A percentile compares a stretch with the other conserved stretches of the same genome.
phyloP scores from a whole-genome alignment of 2,797 vertebrate genomes.

The Neoniphon sammara region DNA sequence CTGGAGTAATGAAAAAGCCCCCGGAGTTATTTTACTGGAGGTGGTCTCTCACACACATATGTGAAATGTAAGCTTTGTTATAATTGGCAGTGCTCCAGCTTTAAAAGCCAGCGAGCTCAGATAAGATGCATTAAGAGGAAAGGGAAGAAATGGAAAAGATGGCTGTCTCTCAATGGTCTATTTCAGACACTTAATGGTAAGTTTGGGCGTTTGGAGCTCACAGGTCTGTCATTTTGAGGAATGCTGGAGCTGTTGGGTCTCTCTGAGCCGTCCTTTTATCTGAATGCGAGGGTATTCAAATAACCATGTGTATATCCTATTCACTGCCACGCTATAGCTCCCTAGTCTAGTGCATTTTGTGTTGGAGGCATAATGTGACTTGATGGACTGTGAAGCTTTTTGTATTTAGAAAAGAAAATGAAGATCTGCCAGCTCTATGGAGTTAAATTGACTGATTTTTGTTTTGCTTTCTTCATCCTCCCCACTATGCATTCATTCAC shows the following conservation, averaged over 20 bases:
- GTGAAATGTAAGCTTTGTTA: slow-evolving; percentile 62
- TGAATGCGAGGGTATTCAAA: background rate
- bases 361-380: background rate
- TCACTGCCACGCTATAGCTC: background rate
- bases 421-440: background rate
- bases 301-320: too few species aligned
- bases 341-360: background rate
- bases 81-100: slow-evolving; percentile 33
- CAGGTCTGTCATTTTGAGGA: slow-evolving; percentile 18
- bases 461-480: background rate
- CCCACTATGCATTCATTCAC: too few species aligned
- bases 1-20: slow-evolving; percentile 46
- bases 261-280: background rate
- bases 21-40: slow-evolving; percentile 39
- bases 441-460: background rate
- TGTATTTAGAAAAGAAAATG: too few species aligned
- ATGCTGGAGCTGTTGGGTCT: background rate
- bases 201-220: background rate
- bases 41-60: slow-evolving; percentile 42
- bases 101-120: slow-evolving; percentile 23
- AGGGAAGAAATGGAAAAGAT: background rate
- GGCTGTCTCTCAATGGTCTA: slow-evolving; percentile 17
- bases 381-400: background rate
- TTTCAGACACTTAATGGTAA: slow-evolving; percentile 21
- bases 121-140: slow-evolving; percentile 4